Evolutionary conservation across 2,113 vertebrate species (phyloP).

Genomic region (Eretmochelys imbricata): DNA sequence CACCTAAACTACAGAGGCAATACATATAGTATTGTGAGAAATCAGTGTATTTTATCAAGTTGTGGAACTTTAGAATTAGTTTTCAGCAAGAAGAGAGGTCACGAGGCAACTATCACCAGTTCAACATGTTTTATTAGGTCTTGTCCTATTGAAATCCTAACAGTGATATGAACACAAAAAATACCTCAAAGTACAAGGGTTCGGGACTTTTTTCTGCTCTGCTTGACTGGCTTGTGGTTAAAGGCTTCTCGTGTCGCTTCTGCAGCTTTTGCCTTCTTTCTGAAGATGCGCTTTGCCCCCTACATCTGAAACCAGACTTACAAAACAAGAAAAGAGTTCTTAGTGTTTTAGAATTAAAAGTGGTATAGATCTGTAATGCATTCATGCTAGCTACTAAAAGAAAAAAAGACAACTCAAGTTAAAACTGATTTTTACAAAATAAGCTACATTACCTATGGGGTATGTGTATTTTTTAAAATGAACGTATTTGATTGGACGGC

Average conservation of each 20-base stretch:
- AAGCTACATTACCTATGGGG: neutral
- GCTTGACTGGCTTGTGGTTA: constrained; percentile 59
- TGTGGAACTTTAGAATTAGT: neutral
- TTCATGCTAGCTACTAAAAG: neutral
- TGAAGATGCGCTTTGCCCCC: constrained; percentile 83
- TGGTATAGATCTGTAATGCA: neutral
- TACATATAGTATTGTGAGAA: neutral
- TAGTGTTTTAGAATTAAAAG: neutral
- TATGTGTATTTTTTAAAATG: neutral
- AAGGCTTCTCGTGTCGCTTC: constrained; percentile 79
- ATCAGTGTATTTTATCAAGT: neutral
- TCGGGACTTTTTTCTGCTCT: constrained; percentile 85
- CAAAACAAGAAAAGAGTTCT: neutral
- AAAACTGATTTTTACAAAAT: neutral
- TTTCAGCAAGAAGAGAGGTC: neutral
- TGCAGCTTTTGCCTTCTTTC: constrained; percentile 82
- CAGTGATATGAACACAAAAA: neutral
- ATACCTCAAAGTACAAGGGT: constrained; percentile 94
- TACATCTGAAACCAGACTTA: constrained; percentile 80
- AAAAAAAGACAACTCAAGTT: neutral
- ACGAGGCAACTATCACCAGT: neutral
- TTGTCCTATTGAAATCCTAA: rapidly evolving
- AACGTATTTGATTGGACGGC: neutral
- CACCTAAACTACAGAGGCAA: neutral
- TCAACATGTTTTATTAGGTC: neutral